These are phyloP conservation scores for Leptocoma aspasia DNA, from an alignment of 2,113 vertebrate species.

Conservation along the genomic window DNA sequence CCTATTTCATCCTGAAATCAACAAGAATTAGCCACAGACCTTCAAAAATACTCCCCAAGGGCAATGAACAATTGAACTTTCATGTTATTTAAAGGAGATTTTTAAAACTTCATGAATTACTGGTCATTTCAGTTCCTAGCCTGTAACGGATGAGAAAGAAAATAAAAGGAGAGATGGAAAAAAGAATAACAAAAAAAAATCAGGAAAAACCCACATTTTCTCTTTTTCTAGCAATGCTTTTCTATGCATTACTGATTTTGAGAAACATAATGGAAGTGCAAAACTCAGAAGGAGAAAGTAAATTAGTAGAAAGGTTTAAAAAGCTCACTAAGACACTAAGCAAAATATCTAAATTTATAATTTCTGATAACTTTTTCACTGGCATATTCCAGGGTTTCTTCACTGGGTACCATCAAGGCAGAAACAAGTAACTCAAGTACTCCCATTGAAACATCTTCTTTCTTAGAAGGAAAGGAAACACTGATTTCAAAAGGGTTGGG, in stretches of 20 bases:
- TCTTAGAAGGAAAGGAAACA: not conserved
- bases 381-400: not conserved
- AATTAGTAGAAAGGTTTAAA: not conserved
- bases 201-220: not conserved
- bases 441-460: not conserved
- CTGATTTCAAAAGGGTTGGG: not conserved
- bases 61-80: not conserved
- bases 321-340: not conserved
- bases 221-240: not conserved
- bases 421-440: not conserved
- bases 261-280: not conserved
- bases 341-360: not conserved
- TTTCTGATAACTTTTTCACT: not conserved
- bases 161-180: not conserved
- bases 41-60: not conserved
- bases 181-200: not conserved
- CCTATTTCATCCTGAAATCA: slow-evolving; percentile 25
- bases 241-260: not conserved
- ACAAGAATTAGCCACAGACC: not conserved
- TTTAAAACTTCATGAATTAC: not conserved
- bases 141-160: not conserved
- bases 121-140: not conserved
- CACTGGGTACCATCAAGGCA: not conserved
- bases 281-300: not conserved
- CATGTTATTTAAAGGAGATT: not conserved